Percentiles rank a stretch among this genome's conserved stretches.
phyloP scores from a whole-genome alignment of 2,797 vertebrate species.

The Dallia pectoralis region DNA sequence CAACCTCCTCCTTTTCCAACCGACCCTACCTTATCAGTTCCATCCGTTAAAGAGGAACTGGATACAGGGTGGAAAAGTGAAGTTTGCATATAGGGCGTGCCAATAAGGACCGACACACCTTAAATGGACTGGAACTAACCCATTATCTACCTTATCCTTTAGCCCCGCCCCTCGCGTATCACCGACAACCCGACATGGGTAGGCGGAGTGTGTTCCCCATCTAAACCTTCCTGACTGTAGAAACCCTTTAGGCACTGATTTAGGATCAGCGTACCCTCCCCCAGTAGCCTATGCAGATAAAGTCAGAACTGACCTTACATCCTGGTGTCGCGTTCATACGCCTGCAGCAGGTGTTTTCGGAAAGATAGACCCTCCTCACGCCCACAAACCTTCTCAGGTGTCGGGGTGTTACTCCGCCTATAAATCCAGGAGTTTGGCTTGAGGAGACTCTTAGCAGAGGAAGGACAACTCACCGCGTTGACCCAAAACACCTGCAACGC shows the following conservation, averaged over 20 bases:
- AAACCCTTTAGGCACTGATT: not conserved
- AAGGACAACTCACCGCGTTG: not conserved
- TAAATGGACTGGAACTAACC: not conserved
- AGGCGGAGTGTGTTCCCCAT: not conserved
- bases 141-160: not conserved
- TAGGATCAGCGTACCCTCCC: not conserved
- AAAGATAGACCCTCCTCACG: not conserved
- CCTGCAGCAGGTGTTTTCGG: not conserved
- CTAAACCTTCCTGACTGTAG: not conserved
- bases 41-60: conserved; percentile 2
- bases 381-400: not conserved
- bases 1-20: not conserved
- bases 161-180: not conserved
- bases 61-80: not conserved
- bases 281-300: not conserved
- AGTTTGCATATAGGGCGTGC: not conserved
- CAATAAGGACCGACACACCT: not conserved
- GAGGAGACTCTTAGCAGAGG: not conserved
- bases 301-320: not conserved
- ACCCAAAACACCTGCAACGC: not conserved
- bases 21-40: not conserved
- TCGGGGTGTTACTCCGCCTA: not conserved
- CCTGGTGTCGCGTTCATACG: not conserved
- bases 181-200: not conserved
- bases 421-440: not conserved